Conservation (phyloP, 2,888 invertebrate genomes). For the Diarsia mendica region DNA sequence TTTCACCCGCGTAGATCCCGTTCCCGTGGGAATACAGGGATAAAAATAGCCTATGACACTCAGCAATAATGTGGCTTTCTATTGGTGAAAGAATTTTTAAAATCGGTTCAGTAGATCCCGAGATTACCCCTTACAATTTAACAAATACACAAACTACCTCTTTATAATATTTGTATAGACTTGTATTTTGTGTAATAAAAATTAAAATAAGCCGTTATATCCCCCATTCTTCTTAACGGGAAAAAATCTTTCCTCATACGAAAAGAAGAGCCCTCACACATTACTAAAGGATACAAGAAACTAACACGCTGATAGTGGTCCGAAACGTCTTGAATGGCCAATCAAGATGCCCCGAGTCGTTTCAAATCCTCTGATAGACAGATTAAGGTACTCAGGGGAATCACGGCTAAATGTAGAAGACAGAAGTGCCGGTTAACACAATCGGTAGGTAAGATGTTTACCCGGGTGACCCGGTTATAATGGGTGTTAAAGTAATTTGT, state of each 20-base stretch:
- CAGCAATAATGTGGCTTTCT: no score
- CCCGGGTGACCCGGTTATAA: no score
- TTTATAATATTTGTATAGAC: no score
- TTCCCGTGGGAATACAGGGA: no score
- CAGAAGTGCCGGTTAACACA: constrained; percentile 29
- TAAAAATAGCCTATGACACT: no score
- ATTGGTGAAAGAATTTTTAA: no score
- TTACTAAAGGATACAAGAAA: constrained; percentile 13
- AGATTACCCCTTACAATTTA: no score
- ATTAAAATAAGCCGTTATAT: neutral
- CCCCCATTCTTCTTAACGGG: neutral
- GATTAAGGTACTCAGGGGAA: constrained; percentile 56
- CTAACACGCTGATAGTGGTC: constrained; percentile 12
- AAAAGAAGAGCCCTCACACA: neutral
- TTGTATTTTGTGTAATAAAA: neutral
- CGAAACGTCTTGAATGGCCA: constrained; percentile 47
- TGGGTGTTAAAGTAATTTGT: no score
- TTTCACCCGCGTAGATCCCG: no score
- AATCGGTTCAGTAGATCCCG: no score
- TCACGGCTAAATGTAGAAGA: neutral
- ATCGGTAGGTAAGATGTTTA: no score
- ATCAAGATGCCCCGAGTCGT: constrained; percentile 60
- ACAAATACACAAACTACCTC: no score
- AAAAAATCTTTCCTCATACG: neutral
- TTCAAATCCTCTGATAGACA: constrained; percentile 44